Conservation (phyloP, 2,113 vertebrate genomes). For the Syngnathus scovelli region DNA sequence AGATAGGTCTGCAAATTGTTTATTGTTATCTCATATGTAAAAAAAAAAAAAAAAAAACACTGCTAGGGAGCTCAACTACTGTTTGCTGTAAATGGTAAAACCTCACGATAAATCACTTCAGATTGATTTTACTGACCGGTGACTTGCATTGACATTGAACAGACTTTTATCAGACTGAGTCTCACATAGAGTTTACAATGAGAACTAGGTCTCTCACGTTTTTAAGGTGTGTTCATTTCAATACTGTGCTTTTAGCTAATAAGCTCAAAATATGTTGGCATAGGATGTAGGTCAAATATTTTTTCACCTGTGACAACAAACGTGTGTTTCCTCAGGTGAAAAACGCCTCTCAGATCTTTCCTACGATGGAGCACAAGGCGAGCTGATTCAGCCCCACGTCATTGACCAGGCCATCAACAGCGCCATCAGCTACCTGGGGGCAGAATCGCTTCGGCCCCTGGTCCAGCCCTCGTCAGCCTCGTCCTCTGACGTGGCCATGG, state of each 20-base stretch:
- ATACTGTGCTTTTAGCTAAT: background rate
- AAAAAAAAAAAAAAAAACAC: no score
- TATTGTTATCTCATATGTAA: background rate
- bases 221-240: background rate
- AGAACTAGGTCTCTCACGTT: background rate
- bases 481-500: slow-evolving; percentile 77
- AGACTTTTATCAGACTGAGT: background rate
- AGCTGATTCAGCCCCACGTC: slow-evolving; percentile 91
- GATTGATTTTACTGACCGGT: background rate
- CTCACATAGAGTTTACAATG: background rate
- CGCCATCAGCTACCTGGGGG: slow-evolving; percentile 94
- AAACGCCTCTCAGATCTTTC: slow-evolving; percentile 86
- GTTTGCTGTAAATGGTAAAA: background rate
- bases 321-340: slow-evolving; percentile 75
- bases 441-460: slow-evolving; percentile 90
- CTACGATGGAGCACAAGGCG: slow-evolving; percentile 76
- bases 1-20: background rate
- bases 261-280: slow-evolving; percentile 4
- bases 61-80: background rate
- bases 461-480: slow-evolving; percentile 87
- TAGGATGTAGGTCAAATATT: slow-evolving; percentile 6
- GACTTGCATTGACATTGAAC: background rate
- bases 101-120: background rate
- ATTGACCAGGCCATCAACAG: slow-evolving; percentile 99
- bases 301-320: slow-evolving; percentile 29